phyloP scores from a whole-genome alignment of 1,140 invertebrate species.

The Ptiloglossa arizonensis region DNA sequence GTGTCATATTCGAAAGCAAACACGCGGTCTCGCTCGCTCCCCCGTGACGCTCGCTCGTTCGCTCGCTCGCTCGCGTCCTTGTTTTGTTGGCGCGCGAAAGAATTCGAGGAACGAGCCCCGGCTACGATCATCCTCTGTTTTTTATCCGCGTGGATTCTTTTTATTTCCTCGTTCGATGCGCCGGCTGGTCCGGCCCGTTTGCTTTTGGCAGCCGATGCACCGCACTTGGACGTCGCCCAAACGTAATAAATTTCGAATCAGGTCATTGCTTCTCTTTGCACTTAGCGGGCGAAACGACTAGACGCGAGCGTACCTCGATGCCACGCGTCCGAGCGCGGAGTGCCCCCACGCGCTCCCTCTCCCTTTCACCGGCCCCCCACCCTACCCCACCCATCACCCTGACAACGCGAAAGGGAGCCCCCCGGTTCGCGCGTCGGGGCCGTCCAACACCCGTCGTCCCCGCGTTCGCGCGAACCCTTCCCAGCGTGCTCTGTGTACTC shows the following conservation, averaged over 20 bases:
- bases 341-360: not conserved
- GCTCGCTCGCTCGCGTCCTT: no score
- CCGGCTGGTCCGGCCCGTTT: constrained; percentile 18
- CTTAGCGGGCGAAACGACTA: constrained; percentile 49
- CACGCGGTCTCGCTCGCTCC: no score
- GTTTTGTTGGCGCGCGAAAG: constrained; percentile 7
- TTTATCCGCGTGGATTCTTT: constrained; percentile 9
- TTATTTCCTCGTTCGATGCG: constrained; percentile 16
- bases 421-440: constrained; percentile 9
- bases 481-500: not conserved
- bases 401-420: no score
- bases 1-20: not conserved
- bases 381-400: no score
- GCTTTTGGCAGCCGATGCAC: constrained; percentile 67
- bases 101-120: constrained; percentile 16
- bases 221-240: constrained; percentile 69
- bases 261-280: constrained; percentile 69
- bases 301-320: constrained; percentile 17
- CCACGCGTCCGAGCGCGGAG: constrained; percentile 18
- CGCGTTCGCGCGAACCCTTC: not conserved
- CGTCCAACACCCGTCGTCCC: not conserved
- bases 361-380: not conserved
- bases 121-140: constrained; percentile 1
- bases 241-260: constrained; percentile 73
- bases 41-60: no score